A percentile compares a stretch with the other conserved stretches of the same genome.
These are phyloP conservation scores for Ormyrus pomaceus DNA, from an alignment of 2,888 invertebrate species.

Conservation along the genomic window DNA sequence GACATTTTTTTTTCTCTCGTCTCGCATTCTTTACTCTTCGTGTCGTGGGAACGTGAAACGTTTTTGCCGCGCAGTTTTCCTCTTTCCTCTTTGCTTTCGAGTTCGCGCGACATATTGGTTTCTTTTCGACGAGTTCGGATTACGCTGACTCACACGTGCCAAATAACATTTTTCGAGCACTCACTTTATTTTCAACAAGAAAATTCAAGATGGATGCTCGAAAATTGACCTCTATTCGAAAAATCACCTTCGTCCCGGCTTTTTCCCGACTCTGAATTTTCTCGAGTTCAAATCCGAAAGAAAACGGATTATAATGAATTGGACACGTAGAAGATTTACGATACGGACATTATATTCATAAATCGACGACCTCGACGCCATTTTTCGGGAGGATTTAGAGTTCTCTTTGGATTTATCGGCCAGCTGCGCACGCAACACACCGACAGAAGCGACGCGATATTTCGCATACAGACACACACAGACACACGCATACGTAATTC, in stretches of 20 bases:
- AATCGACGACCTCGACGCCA: conserved; percentile 3
- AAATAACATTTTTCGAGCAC: background rate
- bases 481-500: too few relatives aligned
- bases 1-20: conserved; percentile 31
- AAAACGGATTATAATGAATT: too few relatives aligned
- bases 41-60: background rate
- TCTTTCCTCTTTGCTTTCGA: background rate
- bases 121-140: background rate
- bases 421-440: conserved; percentile 42
- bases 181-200: background rate
- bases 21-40: background rate
- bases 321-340: too few relatives aligned
- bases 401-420: conserved; percentile 21
- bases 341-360: too few relatives aligned
- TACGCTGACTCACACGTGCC: too few relatives aligned
- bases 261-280: too few relatives aligned
- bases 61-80: background rate
- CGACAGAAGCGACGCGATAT: background rate
- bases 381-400: conserved; percentile 17
- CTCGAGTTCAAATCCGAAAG: too few relatives aligned
- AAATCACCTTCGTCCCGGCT: too few relatives aligned
- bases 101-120: background rate
- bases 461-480: background rate
- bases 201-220: background rate
- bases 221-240: too few relatives aligned